These are phyloP conservation scores for Pyralis farinalis DNA, from an alignment of 2,888 invertebrate species.

Conservation along the genomic window DNA sequence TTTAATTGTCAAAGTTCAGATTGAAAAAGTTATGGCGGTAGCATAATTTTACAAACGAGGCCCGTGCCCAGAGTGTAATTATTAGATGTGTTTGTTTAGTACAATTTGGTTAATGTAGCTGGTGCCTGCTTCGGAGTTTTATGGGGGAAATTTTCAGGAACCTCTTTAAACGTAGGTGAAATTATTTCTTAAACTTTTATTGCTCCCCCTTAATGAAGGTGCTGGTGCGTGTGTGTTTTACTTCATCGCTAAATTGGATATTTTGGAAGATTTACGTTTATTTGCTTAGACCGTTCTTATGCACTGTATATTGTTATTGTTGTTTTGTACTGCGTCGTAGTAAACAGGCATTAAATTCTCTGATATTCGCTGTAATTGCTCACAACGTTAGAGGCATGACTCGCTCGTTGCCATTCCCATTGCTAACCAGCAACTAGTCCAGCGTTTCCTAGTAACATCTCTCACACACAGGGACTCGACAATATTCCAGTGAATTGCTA, in stretches of 20 bases:
- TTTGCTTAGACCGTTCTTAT: no score
- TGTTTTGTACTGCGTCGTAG: no score
- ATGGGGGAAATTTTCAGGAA: constrained; percentile 49
- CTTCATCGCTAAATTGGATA: constrained; percentile 8
- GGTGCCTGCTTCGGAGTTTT: constrained; percentile 43
- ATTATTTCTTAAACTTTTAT: constrained; percentile 56
- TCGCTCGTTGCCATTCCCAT: no score
- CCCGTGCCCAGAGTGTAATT: constrained; percentile 55
- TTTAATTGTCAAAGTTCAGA: constrained; percentile 77
- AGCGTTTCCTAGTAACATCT: no score
- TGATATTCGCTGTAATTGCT: no score
- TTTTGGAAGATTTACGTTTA: constrained; percentile 9
- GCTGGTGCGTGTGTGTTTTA: constrained; percentile 24
- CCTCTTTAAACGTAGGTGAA: constrained; percentile 49
- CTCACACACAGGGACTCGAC: no score
- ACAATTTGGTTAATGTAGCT: constrained; percentile 69
- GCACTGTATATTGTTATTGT: no score
- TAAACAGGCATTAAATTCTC: no score
- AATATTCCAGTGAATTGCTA: no score
- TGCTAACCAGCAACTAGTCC: no score
- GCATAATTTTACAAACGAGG: constrained; percentile 63
- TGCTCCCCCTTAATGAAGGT: constrained; percentile 37
- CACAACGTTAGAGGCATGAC: no score
- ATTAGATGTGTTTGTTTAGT: constrained; percentile 70
- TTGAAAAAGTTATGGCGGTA: constrained; percentile 75